phyloP scores from a whole-genome alignment of 2,113 vertebrate species.

The Calidris pygmaea region DNA sequence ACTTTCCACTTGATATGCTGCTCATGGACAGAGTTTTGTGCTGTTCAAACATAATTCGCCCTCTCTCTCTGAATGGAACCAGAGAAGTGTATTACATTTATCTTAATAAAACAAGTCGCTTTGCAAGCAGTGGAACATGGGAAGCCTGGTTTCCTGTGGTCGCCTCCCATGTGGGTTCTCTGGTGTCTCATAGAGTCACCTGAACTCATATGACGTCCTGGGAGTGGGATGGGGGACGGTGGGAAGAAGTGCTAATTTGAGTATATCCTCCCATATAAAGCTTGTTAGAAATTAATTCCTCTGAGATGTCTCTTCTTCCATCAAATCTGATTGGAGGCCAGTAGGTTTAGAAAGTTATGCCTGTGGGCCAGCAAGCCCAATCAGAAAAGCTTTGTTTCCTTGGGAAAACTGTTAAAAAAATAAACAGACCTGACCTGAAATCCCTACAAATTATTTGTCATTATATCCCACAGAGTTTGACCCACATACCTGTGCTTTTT shows the following conservation, averaged over 20 bases:
- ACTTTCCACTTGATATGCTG: conserved; percentile 26
- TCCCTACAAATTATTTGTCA: background rate
- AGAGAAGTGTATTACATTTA: conserved; percentile 31
- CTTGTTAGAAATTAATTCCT: background rate
- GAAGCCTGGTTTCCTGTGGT: background rate
- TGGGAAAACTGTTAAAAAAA: background rate
- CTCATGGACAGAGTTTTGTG: background rate
- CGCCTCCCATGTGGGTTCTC: background rate
- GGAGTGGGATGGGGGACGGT: background rate
- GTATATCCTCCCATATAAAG: background rate
- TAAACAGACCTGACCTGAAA: background rate
- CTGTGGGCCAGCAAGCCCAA: background rate
- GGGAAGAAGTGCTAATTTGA: background rate
- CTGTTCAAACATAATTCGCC: conserved; percentile 21
- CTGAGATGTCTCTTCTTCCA: background rate
- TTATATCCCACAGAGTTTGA: background rate
- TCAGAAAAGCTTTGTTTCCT: background rate
- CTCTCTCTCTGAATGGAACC: background rate
- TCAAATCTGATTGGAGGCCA: background rate
- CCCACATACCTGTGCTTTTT: background rate
- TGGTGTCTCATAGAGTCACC: background rate
- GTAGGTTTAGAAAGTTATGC: background rate
- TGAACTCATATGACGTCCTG: background rate
- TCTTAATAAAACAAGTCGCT: conserved; percentile 12
- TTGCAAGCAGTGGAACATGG: background rate